Base-by-base conservation (phyloP, 2,797 vertebrate species). In the Hydrophis major region DNA sequence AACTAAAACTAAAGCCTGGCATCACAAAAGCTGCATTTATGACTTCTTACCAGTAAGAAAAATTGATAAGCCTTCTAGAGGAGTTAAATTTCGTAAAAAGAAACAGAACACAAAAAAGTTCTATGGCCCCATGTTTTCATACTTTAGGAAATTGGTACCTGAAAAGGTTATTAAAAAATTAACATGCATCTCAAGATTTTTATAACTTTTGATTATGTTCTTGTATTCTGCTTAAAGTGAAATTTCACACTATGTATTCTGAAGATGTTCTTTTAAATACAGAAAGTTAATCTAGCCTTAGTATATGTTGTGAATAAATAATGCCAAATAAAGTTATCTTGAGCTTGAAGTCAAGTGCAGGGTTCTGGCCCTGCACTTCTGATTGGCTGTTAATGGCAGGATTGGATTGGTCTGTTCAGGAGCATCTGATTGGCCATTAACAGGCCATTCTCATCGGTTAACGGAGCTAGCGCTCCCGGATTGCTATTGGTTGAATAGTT, bases 31-130 rank as follows among this genome's bases (percentile, higher is more conserved):
- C 95, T 94, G 97, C 94, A 95, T 95, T 94, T 96, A 56, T 93
- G 94, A 89, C 95, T 97, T 96, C 96, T 96, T 96, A 96, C 94
- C 96, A 97, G 97, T 97, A 95, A 96, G 93, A 55, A 88, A 63
- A 63, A 63, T 63, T 13, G 11, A 63, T 28, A 95, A 96, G 94
- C 93, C 94, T 63, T 96, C 63, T 94, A 87, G 91, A 53, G 87
- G 42, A 86, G 91, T 93, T 90, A 96, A 95, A 91, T 59, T 92
- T 95, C 97, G 94, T 95, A 95, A 96, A 96, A 95, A 93, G 42
- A 59, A 18, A 66, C 66, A 90, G 61, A 88, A 27, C 12, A 28
- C 56, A 90, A 92, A 69, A 87, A 27, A 47, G 18, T 37, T 90
- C 32, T 8, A 14, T 32, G 56, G 66, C n/a, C 4, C 3, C 12